Evolutionary conservation across 2,888 invertebrate genomes (phyloP).

Genomic region (Calameuta filiformis): DNA sequence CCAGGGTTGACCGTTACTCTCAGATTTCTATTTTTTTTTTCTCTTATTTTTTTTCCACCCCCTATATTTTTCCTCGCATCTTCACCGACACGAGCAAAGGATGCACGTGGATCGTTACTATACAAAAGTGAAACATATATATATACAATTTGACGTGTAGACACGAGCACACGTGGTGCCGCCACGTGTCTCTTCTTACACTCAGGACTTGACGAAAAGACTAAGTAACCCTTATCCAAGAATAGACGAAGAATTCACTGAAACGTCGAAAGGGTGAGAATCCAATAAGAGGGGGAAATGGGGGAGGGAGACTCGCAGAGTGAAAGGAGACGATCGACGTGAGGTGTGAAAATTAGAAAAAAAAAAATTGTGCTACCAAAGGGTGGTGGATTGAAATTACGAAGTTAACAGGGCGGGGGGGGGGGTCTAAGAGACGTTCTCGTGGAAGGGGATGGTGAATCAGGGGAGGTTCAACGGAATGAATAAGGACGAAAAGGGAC

Average conservation of each 20-base stretch:
- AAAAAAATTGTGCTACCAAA: neutral
- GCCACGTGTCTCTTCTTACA: neutral
- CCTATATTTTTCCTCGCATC: conserved; percentile 5
- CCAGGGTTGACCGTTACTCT: conserved; percentile 2
- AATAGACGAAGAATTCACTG: neutral
- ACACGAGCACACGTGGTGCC: neutral
- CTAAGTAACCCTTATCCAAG: neutral
- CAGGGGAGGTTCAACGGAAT: neutral
- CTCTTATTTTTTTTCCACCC: neutral
- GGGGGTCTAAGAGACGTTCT: neutral
- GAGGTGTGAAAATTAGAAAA: neutral
- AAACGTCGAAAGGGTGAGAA: neutral
- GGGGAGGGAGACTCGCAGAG: neutral
- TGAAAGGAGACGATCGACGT: neutral
- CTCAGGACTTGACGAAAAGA: neutral
- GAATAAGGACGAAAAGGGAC: neutral
- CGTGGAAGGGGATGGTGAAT: too few relatives aligned
- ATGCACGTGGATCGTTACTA: neutral
- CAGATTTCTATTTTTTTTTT: neutral
- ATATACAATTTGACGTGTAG: too few relatives aligned
- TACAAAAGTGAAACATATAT: neutral
- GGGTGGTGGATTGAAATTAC: neutral
- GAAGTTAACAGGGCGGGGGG: neutral
- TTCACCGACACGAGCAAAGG: neutral
- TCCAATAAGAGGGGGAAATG: neutral